Conservation (phyloP, 2,888 invertebrate genomes). For the Nephrotoma flavescens region DNA sequence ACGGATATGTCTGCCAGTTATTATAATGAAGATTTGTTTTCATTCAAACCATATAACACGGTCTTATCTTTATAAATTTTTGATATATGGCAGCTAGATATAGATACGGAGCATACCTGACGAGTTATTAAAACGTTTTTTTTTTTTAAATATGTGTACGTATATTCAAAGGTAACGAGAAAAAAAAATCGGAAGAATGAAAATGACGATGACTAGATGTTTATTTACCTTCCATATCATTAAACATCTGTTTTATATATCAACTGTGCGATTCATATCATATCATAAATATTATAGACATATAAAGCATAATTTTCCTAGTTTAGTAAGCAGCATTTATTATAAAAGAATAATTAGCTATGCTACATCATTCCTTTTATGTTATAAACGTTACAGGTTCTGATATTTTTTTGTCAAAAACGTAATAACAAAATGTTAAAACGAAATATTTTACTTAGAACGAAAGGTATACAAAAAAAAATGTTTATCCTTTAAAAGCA, state of each 20-base stretch:
- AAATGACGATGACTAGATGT: neutral
- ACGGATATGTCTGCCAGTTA: too few species aligned
- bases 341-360: neutral
- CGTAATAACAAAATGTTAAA: neutral
- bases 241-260: neutral
- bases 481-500: too few species aligned
- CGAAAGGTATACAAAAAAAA: neutral
- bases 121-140: neutral
- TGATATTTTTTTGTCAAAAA: neutral
- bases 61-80: too few species aligned
- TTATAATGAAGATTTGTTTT: too few species aligned
- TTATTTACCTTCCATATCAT: neutral
- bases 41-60: too few species aligned
- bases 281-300: neutral
- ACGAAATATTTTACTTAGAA: neutral
- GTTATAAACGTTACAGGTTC: neutral
- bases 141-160: neutral
- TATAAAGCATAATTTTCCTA: neutral
- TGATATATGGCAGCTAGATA: too few species aligned
- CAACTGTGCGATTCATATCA: neutral
- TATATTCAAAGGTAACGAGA: neutral
- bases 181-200: too few species aligned
- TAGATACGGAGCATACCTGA: too few species aligned
- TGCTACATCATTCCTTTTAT: neutral
- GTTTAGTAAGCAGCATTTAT: too few species aligned